Base-by-base conservation (phyloP, 2,888 invertebrate species). In the Stenoptilia bipunctidactyla region DNA sequence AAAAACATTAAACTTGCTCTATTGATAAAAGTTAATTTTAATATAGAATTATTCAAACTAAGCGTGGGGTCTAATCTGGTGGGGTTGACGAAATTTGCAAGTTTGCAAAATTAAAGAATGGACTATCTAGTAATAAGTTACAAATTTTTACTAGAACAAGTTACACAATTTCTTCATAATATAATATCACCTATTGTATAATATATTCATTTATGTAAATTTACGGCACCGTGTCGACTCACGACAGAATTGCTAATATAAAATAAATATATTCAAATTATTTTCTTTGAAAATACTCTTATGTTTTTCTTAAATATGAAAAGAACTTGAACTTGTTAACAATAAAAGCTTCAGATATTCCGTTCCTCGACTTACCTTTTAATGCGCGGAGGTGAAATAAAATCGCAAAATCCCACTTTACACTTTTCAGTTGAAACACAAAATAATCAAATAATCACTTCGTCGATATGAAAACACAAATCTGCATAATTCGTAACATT, bases 401-500 rank as follows among this genome's bases (percentile, higher is more conserved):
- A 58, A 55, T 57, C 64, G 61, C 61, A 61, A 66, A 67, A 55
- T 59, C 61, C 55, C 66, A 64, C 64, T 61, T 57, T 4, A n/a
- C 51, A 48, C 48, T 56, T 64, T 50, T 62, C 30, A n/a, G n/a
- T n/a, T n/a, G n/a, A n/a, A n/a, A n/a, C n/a, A n/a, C n/a, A n/a
- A n/a, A n/a, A n/a, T n/a, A n/a, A 58, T 52, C 55, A 63, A 61
- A 56, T 64, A 70, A 69, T 60, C 72, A 74, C 71, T 54, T 61
- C 52, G 53, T 55, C 53, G 55, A 58, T 57, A 59, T 56, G 50
- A 52, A 61, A 66, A 63, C 59, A 58, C 54, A 51, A 62, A 70
- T 65, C 60, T 59, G 55, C 70, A 69, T 69, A 63, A 69, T 65
- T 62, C 54, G 55, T 57, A 63, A 64, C 75, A 79, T 68, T 74